Conservation (phyloP, 2,888 invertebrate genomes). For the Coecobrya sp. region DNA sequence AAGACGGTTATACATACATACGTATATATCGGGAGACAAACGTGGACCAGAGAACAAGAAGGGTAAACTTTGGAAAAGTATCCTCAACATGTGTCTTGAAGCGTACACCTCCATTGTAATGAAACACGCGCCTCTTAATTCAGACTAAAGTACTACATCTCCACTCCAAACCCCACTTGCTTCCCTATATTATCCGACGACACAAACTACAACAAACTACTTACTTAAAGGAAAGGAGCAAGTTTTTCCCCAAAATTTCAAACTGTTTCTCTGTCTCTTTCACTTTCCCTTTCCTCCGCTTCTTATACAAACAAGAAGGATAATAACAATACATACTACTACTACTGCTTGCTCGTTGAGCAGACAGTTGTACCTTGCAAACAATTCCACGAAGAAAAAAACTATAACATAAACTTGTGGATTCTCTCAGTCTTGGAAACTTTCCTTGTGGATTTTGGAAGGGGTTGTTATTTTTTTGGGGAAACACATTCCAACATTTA, state of each 20-base stretch:
- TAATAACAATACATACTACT: background rate
- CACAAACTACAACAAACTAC: slow-evolving; percentile 21
- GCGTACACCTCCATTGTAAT: slow-evolving; percentile 52
- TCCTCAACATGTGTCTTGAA: slow-evolving; percentile 77
- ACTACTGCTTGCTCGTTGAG: background rate
- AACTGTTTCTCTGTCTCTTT: slow-evolving; percentile 42
- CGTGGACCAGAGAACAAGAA: slow-evolving; percentile 97
- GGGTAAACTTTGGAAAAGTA: slow-evolving; percentile 42
- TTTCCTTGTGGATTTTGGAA: background rate
- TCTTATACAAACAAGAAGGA: background rate
- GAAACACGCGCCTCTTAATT: slow-evolving; percentile 77
- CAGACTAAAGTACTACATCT: slow-evolving; percentile 64
- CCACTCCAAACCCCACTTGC: slow-evolving; percentile 25
- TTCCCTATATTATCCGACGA: too few species aligned
- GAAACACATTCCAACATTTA: slow-evolving; percentile 1
- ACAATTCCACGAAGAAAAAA: background rate
- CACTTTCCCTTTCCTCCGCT: background rate
- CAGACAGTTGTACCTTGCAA: background rate
- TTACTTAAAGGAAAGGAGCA: slow-evolving; percentile 23
- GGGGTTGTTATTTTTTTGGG: background rate
- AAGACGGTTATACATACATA: slow-evolving; percentile 8
- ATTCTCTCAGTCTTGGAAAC: slow-evolving; percentile 6
- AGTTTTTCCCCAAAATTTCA: slow-evolving; percentile 41
- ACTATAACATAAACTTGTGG: slow-evolving; percentile 27
- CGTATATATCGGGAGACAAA: slow-evolving; percentile 93